These are phyloP conservation scores for Pyrgilauda ruficollis DNA, from an alignment of 2,113 vertebrate species.

Conservation along the genomic window DNA sequence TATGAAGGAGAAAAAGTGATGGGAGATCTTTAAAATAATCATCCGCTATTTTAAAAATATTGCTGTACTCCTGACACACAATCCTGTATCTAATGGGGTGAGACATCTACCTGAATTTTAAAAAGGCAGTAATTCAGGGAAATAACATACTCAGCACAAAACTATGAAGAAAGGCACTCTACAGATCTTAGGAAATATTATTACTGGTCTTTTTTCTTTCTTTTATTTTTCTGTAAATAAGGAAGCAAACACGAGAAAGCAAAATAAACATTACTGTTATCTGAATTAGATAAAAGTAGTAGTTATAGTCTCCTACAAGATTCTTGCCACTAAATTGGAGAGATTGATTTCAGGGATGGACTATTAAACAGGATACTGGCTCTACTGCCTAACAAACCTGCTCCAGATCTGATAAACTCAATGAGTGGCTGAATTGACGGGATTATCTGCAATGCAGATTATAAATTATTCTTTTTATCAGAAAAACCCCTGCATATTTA, in stretches of 20 bases:
- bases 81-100: neutral
- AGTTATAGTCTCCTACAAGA: neutral
- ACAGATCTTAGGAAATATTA: neutral
- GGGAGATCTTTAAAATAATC: neutral
- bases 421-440: neutral
- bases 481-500: neutral
- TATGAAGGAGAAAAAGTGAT: neutral
- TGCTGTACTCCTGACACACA: neutral
- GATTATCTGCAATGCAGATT: neutral
- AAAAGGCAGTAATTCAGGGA: neutral
- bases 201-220: neutral
- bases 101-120: neutral
- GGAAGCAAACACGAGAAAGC: neutral
- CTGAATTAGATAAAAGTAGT: neutral
- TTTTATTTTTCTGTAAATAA: neutral
- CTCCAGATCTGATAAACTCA: neutral
- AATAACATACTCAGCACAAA: neutral
- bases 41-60: neutral
- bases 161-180: neutral
- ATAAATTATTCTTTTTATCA: neutral
- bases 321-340: neutral
- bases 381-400: rapidly evolving
- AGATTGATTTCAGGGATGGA: neutral
- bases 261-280: neutral
- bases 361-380: neutral